phyloP scores from a whole-genome alignment of 2,113 vertebrate genomes.

The Peromyscus californicus region DNA sequence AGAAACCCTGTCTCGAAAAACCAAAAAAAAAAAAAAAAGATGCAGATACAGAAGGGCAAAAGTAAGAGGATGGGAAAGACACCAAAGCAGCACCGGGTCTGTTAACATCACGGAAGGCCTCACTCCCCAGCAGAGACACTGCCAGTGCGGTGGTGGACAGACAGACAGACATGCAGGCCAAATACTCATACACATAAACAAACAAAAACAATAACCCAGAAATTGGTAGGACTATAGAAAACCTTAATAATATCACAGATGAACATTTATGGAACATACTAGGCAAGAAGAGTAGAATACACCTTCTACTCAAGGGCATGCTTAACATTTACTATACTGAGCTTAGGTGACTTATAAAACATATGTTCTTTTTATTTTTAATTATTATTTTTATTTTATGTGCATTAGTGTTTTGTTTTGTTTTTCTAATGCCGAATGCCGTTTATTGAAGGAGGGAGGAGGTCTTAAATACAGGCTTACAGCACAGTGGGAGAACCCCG shows the following conservation, averaged over 20 bases:
- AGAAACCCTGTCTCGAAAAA: no score
- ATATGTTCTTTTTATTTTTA: not conserved
- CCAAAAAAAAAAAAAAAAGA: no score
- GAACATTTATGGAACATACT: not conserved
- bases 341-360: not conserved
- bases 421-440: no score
- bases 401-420: no score
- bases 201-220: not conserved
- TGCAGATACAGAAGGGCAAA: slow-evolving; percentile 31
- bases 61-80: slow-evolving; percentile 16
- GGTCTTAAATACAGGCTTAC: no score
- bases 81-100: not conserved
- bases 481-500: no score
- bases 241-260: not conserved
- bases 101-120: slow-evolving; percentile 4
- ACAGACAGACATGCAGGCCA: not conserved
- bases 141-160: not conserved
- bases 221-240: not conserved
- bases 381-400: no score
- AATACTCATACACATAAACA: not conserved
- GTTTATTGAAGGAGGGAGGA: no score
- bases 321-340: not conserved
- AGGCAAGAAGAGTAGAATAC: not conserved
- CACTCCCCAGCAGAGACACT: slow-evolving; percentile 22
- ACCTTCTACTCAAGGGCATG: not conserved